phyloP scores from a whole-genome alignment of 2,113 vertebrate species.

The Macquaria australasica region DNA sequence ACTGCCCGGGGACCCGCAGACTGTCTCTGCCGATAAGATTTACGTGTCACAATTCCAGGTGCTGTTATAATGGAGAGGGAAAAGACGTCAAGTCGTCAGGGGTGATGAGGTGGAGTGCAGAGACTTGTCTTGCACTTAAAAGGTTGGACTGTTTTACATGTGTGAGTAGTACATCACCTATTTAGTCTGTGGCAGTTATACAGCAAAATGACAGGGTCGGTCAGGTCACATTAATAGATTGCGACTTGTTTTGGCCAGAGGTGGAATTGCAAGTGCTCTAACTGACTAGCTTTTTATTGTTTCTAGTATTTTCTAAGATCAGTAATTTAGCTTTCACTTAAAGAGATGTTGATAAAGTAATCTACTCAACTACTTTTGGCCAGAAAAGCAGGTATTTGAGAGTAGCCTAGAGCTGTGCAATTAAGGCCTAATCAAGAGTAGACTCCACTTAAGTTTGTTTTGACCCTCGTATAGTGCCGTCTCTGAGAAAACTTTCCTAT shows the following conservation, averaged over 20 bases:
- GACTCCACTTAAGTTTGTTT: not conserved
- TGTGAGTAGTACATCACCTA: conserved; percentile 20
- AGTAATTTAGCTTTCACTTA: not conserved
- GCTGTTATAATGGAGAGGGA: conserved; percentile 64
- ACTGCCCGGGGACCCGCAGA: conserved; percentile 58
- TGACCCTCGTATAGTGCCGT: not conserved
- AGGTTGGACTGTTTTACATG: conserved; percentile 49
- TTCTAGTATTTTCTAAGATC: not conserved
- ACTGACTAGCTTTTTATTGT: not conserved
- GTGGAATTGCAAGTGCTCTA: conserved; percentile 29
- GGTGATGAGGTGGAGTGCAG: conserved; percentile 65
- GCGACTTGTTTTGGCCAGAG: conserved; percentile 34
- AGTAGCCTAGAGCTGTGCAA: conserved; percentile 13
- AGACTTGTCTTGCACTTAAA: conserved; percentile 69
- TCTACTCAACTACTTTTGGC: not conserved
- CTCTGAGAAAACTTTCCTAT: not conserved
- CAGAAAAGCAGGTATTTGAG: not conserved
- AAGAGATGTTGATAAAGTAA: not conserved
- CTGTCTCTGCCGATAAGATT: conserved; percentile 71
- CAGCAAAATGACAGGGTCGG: conserved; percentile 48
- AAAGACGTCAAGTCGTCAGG: conserved; percentile 56
- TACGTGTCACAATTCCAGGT: conserved; percentile 80
- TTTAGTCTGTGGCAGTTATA: conserved; percentile 33
- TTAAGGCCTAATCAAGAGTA: conserved; percentile 1
- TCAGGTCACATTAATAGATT: conserved; percentile 15